Percentiles rank a stretch among this genome's conserved stretches.
phyloP scores from a whole-genome alignment of 2,888 invertebrate species.

The Meandrusa payeni region DNA sequence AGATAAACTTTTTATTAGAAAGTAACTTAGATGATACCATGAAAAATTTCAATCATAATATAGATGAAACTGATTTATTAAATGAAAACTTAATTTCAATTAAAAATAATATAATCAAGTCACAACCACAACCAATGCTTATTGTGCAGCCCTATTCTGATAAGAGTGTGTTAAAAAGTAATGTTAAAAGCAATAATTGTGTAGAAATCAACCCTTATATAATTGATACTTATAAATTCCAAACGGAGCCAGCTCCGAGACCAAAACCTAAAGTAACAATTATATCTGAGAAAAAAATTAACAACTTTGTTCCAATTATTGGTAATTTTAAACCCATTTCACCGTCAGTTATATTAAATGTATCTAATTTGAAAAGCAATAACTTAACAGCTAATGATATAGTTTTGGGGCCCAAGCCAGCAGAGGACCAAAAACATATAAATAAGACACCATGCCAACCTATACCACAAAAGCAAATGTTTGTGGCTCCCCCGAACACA shows the following conservation, averaged over 20 bases:
- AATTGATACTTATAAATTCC: background rate
- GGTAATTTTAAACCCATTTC: constrained; percentile 49
- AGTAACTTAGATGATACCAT: constrained; percentile 13
- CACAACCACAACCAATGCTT: constrained; percentile 19
- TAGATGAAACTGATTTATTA: constrained; percentile 21
- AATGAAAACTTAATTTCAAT: constrained; percentile 28
- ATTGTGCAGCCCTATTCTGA: constrained; percentile 16
- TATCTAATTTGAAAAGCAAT: constrained; percentile 34
- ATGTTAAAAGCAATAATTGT: background rate
- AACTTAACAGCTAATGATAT: constrained; percentile 2
- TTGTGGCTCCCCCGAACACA: background rate
- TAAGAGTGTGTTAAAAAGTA: background rate
- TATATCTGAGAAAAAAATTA: constrained; percentile 57
- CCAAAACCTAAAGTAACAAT: constrained; percentile 48
- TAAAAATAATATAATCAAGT: constrained; percentile 25
- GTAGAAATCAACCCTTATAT: background rate
- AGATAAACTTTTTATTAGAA: constrained; percentile 12
- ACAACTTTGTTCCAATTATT: constrained; percentile 40
- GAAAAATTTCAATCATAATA: constrained; percentile 3
- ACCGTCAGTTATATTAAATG: constrained; percentile 43
- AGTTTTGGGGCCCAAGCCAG: constrained; percentile 24
- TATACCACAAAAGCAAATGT: constrained; percentile 1
- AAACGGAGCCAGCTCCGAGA: background rate
- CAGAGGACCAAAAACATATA: constrained; percentile 3
- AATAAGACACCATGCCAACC: background rate